Conservation (phyloP, 1,140 invertebrate species). For the Euglossa dilemma region DNA sequence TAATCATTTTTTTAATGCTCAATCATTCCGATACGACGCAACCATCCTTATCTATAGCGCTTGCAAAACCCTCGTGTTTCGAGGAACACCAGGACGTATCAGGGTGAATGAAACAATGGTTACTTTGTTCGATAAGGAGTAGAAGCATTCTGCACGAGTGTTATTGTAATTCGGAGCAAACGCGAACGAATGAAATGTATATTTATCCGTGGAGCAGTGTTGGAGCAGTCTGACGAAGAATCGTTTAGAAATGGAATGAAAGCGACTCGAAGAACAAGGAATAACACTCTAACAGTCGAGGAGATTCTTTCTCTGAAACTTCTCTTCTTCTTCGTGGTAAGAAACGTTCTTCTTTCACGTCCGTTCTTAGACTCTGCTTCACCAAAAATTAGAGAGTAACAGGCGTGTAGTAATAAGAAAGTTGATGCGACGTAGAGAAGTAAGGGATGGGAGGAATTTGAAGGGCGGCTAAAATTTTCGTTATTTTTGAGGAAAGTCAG, state of each 20-base stretch:
- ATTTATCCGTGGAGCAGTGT: conserved; percentile 29
- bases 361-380: background rate
- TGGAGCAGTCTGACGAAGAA: background rate
- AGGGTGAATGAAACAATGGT: too few relatives aligned
- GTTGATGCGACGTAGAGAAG: background rate
- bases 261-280: conserved; percentile 35
- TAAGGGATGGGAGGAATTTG: conserved; percentile 4
- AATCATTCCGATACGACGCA: too few relatives aligned
- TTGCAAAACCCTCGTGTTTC: too few relatives aligned
- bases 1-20: too few relatives aligned
- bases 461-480: too few relatives aligned
- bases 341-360: background rate
- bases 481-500: too few relatives aligned
- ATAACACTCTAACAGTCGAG: conserved; percentile 59
- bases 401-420: background rate
- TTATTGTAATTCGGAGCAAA: background rate
- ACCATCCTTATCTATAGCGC: too few relatives aligned
- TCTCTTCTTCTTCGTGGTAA: conserved; percentile 16
- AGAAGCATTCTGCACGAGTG: background rate
- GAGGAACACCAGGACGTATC: too few relatives aligned
- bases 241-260: conserved; percentile 41
- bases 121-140: too few relatives aligned
- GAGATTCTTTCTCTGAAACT: conserved; percentile 50
- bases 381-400: background rate
- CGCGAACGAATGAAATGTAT: background rate